Evolutionary conservation across 2,888 invertebrate species (phyloP).

Genomic region (Tipula lateralis): DNA sequence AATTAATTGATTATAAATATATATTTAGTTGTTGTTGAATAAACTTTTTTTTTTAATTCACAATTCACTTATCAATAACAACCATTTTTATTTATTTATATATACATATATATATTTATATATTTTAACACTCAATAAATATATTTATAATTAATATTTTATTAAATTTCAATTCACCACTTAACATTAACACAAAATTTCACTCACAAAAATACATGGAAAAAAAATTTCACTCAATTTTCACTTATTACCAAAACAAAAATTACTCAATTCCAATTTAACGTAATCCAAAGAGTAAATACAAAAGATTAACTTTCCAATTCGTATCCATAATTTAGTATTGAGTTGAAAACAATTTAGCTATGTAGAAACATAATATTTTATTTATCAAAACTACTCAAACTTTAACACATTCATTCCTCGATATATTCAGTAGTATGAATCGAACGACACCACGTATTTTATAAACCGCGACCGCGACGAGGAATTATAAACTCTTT

Average conservation of each 20-base stretch:
- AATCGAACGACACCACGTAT: not conserved
- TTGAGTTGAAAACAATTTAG: not conserved
- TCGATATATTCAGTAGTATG: not conserved
- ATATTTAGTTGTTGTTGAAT: not conserved
- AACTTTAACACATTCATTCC: not conserved
- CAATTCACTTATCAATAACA: not conserved
- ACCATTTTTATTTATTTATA: not conserved
- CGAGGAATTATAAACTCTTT: not conserved
- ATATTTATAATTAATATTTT: not conserved
- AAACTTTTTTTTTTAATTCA: conserved; percentile 5
- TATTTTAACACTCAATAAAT: not conserved
- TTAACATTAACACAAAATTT: not conserved
- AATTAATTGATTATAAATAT: not conserved
- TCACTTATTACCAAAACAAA: not conserved
- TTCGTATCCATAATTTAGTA: not conserved
- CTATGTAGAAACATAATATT: not conserved
- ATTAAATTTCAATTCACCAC: not conserved
- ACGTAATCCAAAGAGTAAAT: not conserved
- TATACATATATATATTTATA: too few species aligned
- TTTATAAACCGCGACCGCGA: not conserved
- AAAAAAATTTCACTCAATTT: not conserved
- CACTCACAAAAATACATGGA: not conserved
- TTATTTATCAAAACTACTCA: not conserved
- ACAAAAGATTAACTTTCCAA: not conserved
- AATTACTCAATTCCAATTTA: conserved; percentile 19